Percentiles rank a stretch among this genome's conserved stretches.
Conservation (phyloP, 2,113 vertebrate species). For the Percopsis transmontana region DNA sequence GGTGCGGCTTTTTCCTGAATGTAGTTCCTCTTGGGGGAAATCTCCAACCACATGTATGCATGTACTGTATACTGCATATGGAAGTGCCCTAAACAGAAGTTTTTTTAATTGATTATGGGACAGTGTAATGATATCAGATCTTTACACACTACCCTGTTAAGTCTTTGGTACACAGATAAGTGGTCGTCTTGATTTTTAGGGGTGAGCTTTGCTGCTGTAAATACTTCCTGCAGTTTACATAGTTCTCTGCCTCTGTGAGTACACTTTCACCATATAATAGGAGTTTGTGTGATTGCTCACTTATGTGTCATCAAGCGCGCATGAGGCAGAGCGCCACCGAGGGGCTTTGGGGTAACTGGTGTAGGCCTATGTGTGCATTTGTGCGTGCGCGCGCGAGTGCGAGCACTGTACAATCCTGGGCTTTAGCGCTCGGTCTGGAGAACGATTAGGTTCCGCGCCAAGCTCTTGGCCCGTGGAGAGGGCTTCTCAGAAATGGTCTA, state of each 20-base stretch:
- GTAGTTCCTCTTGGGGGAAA: background rate
- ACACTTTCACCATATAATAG: constrained; percentile 70
- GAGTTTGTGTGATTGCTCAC: constrained; percentile 65
- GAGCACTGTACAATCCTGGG: constrained; percentile 45
- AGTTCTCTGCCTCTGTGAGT: constrained; percentile 72
- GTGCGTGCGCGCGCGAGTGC: constrained; percentile 4
- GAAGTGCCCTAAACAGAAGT: background rate
- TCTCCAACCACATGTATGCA: background rate
- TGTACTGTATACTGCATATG: background rate
- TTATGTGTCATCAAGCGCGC: constrained; percentile 50
- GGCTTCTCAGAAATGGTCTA: constrained; percentile 9
- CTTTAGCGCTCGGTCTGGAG: constrained; percentile 30
- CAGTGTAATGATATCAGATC: too few relatives aligned
- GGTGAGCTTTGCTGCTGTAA: constrained; percentile 63
- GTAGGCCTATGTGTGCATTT: constrained; percentile 1
- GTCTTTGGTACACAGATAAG: constrained; percentile 44
- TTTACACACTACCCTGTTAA: background rate
- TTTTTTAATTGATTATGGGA: background rate
- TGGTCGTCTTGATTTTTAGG: constrained; percentile 49
- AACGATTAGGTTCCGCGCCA: too few relatives aligned
- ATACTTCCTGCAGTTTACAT: constrained; percentile 68
- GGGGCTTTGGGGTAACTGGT: constrained; percentile 55
- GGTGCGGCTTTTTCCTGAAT: background rate
- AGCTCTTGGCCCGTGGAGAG: background rate
- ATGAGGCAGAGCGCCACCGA: constrained; percentile 49